These are phyloP conservation scores for Hipposideros larvatus DNA, from an alignment of 2,797 vertebrate genomes.

Conservation along the genomic window DNA sequence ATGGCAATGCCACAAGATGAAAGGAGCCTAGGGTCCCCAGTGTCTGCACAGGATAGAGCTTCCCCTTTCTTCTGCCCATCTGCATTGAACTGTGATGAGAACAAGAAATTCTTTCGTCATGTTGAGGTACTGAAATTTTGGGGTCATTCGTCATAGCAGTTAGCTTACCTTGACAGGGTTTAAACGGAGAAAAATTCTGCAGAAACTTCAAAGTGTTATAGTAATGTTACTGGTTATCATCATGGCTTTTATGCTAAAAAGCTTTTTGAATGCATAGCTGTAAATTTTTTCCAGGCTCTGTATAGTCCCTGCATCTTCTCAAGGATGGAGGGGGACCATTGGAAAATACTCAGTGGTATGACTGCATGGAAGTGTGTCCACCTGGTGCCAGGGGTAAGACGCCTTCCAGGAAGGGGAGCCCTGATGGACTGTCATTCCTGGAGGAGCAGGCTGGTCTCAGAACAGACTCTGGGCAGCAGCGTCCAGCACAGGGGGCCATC, in stretches of 20 bases:
- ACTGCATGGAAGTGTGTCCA: neutral
- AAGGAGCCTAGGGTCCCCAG: neutral
- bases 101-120: constrained; percentile 58
- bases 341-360: neutral
- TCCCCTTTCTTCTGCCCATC: neutral
- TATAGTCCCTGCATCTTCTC: constrained; percentile 38
- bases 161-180: constrained; percentile 59
- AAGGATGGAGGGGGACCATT: neutral
- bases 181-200: constrained; percentile 65
- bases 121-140: constrained; percentile 49
- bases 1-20: neutral
- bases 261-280: constrained; percentile 22
- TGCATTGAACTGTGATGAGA: constrained; percentile 25
- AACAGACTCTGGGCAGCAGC: neutral
- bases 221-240: constrained; percentile 57
- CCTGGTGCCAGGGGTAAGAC: neutral
- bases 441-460: neutral
- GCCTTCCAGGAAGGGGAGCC: neutral
- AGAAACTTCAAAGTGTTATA: constrained; percentile 64
- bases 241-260: constrained; percentile 73
- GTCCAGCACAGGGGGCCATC: neutral
- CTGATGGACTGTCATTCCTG: neutral
- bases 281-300: neutral
- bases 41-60: neutral
- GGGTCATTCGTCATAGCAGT: constrained; percentile 43